A percentile compares a stretch with the other conserved stretches of the same genome.
Evolutionary conservation across 2,113 vertebrate species (phyloP).

Genomic region (Cyanoliseus patagonus): DNA sequence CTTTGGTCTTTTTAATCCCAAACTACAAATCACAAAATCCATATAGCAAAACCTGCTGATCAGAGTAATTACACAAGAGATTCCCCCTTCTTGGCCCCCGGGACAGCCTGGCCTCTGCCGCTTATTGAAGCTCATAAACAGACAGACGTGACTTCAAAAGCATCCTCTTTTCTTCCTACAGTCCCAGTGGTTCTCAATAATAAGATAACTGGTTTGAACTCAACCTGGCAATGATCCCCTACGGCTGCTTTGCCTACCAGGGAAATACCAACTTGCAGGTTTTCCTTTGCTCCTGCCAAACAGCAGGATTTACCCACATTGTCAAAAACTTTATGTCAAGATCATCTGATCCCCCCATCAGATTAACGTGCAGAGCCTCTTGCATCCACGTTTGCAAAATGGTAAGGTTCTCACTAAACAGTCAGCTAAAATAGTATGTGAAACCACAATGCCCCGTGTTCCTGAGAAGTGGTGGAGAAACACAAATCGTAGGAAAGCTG

Average conservation of each 20-base stretch:
- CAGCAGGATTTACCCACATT: background rate
- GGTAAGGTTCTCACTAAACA: background rate
- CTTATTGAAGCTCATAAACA: conserved; percentile 10
- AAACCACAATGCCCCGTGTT: background rate
- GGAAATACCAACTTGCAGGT: background rate
- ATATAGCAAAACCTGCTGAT: conserved; percentile 19
- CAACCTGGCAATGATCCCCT: background rate
- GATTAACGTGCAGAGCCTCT: background rate
- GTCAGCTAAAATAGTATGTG: background rate
- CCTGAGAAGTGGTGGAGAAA: background rate
- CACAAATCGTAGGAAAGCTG: background rate
- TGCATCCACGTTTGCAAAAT: background rate
- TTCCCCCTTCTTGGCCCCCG: background rate
- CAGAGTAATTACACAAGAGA: conserved; percentile 23
- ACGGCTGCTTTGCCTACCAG: background rate
- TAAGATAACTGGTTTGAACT: conserved; percentile 1
- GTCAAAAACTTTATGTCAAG: background rate
- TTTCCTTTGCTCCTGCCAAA: background rate
- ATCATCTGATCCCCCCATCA: background rate
- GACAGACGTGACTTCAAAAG: conserved; percentile 16
- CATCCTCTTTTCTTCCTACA: background rate
- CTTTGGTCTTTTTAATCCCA: conserved; percentile 39
- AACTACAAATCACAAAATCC: conserved; percentile 36
- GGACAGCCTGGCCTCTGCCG: conserved; percentile 12
- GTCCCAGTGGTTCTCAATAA: background rate